Percentiles rank a stretch among this genome's conserved stretches.
Conservation (phyloP, 2,113 vertebrate species). For the Steatornis caripensis region DNA sequence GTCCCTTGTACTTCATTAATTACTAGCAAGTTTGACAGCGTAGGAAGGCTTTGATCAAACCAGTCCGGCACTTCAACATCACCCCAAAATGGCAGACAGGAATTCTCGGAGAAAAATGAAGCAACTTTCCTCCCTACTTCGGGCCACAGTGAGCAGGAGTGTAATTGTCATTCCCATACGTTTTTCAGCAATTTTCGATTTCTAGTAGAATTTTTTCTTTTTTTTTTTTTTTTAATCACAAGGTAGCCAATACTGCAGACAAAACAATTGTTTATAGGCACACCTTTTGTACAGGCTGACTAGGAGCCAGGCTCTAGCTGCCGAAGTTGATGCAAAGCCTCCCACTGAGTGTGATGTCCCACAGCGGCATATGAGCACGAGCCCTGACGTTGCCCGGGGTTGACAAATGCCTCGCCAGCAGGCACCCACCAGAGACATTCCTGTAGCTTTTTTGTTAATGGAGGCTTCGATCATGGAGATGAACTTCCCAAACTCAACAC, state of each 20-base stretch:
- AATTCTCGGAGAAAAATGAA: not conserved
- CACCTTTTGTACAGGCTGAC: not conserved
- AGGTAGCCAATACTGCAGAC: not conserved
- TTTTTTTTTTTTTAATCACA: not conserved
- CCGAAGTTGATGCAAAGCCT: not conserved
- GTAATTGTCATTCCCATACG: not conserved
- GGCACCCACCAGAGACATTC: not conserved
- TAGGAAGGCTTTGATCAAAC: not conserved
- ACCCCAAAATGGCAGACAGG: not conserved
- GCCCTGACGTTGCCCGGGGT: accelerated
- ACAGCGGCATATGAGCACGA: accelerated
- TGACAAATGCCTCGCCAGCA: not conserved
- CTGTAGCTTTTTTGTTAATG: not conserved
- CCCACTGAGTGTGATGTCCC: not conserved
- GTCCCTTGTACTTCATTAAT: not conserved
- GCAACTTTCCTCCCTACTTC: not conserved
- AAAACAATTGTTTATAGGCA: not conserved
- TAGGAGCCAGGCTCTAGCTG: not conserved
- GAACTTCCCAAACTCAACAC: not conserved
- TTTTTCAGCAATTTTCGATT: not conserved
- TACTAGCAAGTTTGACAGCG: not conserved
- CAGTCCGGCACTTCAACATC: not conserved
- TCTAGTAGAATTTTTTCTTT: not conserved
- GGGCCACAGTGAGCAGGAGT: not conserved
- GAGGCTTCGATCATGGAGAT: accelerated